Evolutionary conservation across 2,113 vertebrate genomes (phyloP).

Genomic region (Macrotus californicus): DNA sequence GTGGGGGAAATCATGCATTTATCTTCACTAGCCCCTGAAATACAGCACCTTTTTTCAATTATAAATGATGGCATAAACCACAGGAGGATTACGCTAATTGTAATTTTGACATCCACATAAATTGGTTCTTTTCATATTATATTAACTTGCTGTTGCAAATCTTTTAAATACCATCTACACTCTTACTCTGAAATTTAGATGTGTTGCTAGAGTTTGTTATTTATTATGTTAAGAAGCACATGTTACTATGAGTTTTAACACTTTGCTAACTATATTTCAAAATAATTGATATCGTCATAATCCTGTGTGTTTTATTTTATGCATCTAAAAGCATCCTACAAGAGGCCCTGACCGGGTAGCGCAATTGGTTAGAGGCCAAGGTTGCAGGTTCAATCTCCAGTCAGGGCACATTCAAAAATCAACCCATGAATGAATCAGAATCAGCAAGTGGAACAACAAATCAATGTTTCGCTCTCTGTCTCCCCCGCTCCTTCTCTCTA

Average conservation of each 20-base stretch:
- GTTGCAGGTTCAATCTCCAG: no score
- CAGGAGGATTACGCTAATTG: not conserved
- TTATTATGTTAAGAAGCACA: constrained; percentile 5
- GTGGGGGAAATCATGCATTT: not conserved
- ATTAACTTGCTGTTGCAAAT: not conserved
- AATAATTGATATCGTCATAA: constrained; percentile 1
- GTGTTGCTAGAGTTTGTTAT: not conserved
- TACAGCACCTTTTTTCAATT: not conserved
- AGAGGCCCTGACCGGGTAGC: not conserved
- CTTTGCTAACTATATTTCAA: constrained; percentile 29
- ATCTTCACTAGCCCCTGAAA: constrained; percentile 4
- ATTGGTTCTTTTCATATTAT: not conserved
- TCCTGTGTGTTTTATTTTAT: not conserved
- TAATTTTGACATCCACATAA: constrained; percentile 36
- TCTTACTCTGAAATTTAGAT: not conserved
- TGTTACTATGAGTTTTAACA: not conserved
- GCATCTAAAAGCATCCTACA: constrained; percentile 1
- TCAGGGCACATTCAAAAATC: no score
- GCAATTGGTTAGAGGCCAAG: no score
- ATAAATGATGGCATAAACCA: not conserved
- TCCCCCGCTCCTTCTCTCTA: no score
- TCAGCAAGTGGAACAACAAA: no score
- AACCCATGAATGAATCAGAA: no score
- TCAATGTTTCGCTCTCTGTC: no score
- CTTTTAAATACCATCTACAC: constrained; percentile 16